Conservation (phyloP, 2,797 vertebrate species). For the Chloroceryle amazona region DNA sequence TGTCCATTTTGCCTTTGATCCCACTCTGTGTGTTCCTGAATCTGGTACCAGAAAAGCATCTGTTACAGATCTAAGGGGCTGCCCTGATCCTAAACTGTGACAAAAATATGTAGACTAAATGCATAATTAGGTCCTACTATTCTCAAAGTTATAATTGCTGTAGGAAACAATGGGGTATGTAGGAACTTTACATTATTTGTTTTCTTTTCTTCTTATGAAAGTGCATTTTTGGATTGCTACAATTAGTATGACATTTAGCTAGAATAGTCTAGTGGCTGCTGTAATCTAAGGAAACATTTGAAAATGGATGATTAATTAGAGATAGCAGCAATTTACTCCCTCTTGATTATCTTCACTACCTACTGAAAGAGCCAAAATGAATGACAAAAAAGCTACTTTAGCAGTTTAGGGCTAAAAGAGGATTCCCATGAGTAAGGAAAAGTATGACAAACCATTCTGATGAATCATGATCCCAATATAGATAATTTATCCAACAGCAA, state of each 20-base stretch:
- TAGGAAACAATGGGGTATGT: neutral
- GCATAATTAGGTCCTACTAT: neutral
- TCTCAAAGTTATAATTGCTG: neutral
- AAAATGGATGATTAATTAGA: neutral
- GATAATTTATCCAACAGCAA: neutral
- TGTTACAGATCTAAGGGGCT: too few species aligned
- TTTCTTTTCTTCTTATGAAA: neutral
- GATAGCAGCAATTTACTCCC: neutral
- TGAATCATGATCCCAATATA: neutral
- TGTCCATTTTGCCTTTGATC: too few species aligned
- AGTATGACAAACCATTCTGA: neutral
- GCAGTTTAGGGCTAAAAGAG: neutral
- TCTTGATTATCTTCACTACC: neutral
- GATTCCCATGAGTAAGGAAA: neutral
- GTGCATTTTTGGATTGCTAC: neutral
- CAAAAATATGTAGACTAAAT: neutral
- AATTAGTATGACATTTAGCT: neutral
- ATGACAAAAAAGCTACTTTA: neutral
- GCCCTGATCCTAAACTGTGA: too few species aligned
- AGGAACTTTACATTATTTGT: neutral
- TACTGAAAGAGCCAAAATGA: neutral
- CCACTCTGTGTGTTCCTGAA: too few species aligned
- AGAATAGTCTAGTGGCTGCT: neutral
- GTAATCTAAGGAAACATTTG: neutral
- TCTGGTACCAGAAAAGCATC: too few species aligned